These are phyloP conservation scores for Aplysina aerophoba DNA, from an alignment of 37 sponge, comb jelly and placozoan genomes.

Conservation along the genomic window DNA sequence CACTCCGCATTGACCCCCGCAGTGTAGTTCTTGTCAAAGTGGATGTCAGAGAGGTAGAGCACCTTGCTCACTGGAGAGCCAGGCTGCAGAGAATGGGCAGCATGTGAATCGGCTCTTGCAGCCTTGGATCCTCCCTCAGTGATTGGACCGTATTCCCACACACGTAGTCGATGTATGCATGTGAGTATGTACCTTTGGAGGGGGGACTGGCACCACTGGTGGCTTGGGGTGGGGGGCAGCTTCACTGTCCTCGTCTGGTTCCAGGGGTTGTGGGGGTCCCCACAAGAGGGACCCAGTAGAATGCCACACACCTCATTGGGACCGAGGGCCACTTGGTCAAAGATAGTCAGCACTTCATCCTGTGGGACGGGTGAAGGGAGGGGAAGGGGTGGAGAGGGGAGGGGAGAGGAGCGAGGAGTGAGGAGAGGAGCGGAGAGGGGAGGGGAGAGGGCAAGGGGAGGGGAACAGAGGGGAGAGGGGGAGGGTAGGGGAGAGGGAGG, in stretches of 20 bases:
- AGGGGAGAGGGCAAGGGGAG: too few relatives aligned
- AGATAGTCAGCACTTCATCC: conserved; percentile 74
- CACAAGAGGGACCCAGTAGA: conserved; percentile 77
- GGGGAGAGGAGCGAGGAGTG: too few relatives aligned
- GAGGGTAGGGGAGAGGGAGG: too few relatives aligned
- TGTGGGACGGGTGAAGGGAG: too few relatives aligned
- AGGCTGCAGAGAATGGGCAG: conserved; percentile 59
- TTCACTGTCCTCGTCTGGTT: conserved; percentile 79
- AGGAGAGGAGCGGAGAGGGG: too few relatives aligned
- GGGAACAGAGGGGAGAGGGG: too few relatives aligned
- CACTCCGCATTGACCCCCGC: conserved; percentile 79
- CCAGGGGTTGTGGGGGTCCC: conserved; percentile 64
- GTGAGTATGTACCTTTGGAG: conserved; percentile 78
- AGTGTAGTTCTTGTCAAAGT: conserved; percentile 84
- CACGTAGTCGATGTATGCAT: too few relatives aligned
- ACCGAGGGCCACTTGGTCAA: conserved; percentile 51
- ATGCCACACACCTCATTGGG: conserved; percentile 68
- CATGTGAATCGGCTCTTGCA: too few relatives aligned
- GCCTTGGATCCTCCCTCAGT: too few relatives aligned
- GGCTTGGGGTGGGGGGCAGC: conserved; percentile 71
- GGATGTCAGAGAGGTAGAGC: conserved; percentile 86
- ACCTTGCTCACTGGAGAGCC: conserved; percentile 61
- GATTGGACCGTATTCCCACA: too few relatives aligned
- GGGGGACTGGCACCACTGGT: conserved; percentile 51
- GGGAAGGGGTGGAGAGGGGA: too few relatives aligned